phyloP scores from a whole-genome alignment of 2,797 vertebrate species.

The Acipenser oxyrinchus region DNA sequence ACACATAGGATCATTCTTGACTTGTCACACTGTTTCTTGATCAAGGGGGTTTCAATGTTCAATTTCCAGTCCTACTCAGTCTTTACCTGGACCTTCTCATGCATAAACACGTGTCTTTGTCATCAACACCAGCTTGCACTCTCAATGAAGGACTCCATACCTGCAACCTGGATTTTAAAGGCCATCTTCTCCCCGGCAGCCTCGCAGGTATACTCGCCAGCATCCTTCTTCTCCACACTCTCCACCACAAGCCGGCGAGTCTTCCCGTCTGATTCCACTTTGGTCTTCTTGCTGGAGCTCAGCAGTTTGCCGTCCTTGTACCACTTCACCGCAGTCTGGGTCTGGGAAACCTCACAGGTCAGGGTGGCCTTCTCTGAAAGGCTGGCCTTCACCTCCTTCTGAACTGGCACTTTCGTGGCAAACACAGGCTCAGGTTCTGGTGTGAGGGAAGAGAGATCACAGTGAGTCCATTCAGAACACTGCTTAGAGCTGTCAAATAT shows the following conservation, averaged over 20 bases:
- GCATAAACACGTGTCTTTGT: too few relatives aligned
- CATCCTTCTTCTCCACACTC: slow-evolving; percentile 60
- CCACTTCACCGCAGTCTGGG: slow-evolving; percentile 55
- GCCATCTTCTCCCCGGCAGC: slow-evolving; percentile 51
- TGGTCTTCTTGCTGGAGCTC: slow-evolving; percentile 42
- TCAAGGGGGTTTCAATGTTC: too few relatives aligned
- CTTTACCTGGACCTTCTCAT: too few relatives aligned
- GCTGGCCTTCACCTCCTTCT: slow-evolving; percentile 44
- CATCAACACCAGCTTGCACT: neutral
- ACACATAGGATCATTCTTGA: too few relatives aligned
- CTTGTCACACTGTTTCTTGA: too few relatives aligned
- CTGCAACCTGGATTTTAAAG: slow-evolving; percentile 43
- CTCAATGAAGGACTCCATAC: slow-evolving; percentile 19
- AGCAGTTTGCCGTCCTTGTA: slow-evolving; percentile 65
- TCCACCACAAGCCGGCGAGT: slow-evolving; percentile 51
- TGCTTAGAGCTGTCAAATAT: too few relatives aligned
- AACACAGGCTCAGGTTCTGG: slow-evolving; percentile 21
- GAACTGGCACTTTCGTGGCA: slow-evolving; percentile 46
- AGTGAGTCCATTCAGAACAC: too few relatives aligned
- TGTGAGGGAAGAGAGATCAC: slow-evolving; percentile 16
- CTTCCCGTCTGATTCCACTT: slow-evolving; percentile 48
- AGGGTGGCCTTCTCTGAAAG: slow-evolving; percentile 44
- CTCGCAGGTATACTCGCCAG: slow-evolving; percentile 69
- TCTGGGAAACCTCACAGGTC: slow-evolving; percentile 56
- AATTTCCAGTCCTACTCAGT: too few relatives aligned